A percentile compares a stretch with the other conserved stretches of the same genome.
These are phyloP conservation scores for Lepidurus packardi DNA, from an alignment of 1,140 invertebrate genomes.

Conservation along the genomic window DNA sequence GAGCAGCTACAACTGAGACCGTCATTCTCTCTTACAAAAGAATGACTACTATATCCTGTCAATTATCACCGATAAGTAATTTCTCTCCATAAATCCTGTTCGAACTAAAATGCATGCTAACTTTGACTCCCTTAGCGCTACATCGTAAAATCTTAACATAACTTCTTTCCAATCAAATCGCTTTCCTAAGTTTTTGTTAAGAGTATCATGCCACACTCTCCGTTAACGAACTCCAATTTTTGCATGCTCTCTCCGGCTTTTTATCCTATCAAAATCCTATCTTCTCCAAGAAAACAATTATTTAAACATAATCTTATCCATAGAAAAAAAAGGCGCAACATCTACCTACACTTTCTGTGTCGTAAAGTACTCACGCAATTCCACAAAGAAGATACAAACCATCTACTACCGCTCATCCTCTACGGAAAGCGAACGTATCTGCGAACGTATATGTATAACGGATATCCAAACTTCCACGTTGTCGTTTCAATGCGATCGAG, in stretches of 20 bases:
- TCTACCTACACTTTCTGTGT: background rate
- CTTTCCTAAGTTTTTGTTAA: background rate
- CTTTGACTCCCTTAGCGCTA: background rate
- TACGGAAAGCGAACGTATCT: background rate
- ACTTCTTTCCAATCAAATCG: background rate
- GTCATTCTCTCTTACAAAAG: background rate
- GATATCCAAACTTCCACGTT: background rate
- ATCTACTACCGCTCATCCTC: background rate
- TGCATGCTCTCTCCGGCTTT: background rate
- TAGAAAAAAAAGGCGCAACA: background rate
- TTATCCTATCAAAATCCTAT: background rate
- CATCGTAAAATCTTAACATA: background rate
- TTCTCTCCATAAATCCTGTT: background rate
- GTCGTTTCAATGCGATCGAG: no score
- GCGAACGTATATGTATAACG: background rate
- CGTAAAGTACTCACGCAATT: background rate
- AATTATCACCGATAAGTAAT: background rate
- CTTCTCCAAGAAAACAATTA: background rate
- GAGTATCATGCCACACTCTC: background rate
- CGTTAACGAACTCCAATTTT: background rate
- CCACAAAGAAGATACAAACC: background rate
- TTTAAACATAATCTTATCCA: background rate
- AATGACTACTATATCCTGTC: background rate
- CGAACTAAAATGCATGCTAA: background rate
- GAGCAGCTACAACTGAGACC: background rate